These are phyloP conservation scores for Taeniopygia guttata DNA, from an alignment of 2,797 vertebrate genomes.

Conservation along the genomic window DNA sequence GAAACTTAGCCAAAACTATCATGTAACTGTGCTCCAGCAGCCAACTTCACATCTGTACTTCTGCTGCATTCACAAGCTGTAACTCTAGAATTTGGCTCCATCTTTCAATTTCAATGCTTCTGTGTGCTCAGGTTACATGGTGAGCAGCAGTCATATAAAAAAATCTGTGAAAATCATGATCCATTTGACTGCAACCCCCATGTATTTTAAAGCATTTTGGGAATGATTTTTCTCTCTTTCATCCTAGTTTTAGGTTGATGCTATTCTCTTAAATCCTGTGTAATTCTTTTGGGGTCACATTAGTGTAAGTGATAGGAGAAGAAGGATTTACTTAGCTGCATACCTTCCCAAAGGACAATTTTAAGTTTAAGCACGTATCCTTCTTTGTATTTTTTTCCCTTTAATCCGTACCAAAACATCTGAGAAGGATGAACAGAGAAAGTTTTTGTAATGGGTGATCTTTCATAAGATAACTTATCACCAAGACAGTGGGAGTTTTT, in stretches of 20 bases:
- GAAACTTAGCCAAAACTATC: background rate
- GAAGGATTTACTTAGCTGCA: background rate
- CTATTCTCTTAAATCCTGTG: background rate
- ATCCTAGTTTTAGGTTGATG: background rate
- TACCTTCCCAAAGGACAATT: background rate
- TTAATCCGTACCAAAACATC: constrained; percentile 29
- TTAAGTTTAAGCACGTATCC: background rate
- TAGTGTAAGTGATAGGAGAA: background rate
- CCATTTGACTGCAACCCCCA: background rate
- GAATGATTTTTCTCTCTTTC: background rate
- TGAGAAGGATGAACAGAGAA: constrained; percentile 20
- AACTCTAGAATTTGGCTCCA: background rate
- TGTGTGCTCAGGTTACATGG: background rate
- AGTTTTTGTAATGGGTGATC: constrained; percentile 22
- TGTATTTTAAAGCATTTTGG: background rate
- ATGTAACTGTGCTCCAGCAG: background rate
- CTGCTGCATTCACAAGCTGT: background rate
- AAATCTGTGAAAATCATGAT: background rate
- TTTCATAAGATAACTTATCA: constrained; percentile 53
- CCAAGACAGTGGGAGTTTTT: constrained; percentile 25
- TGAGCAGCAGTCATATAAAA: background rate
- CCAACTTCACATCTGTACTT: background rate
- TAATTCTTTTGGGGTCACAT: background rate
- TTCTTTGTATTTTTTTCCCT: background rate
- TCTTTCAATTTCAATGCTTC: background rate